Percentiles rank a stretch among this genome's conserved stretches.
Conservation (phyloP, 2,113 vertebrate species). For the Tragelaphus buxtoni region DNA sequence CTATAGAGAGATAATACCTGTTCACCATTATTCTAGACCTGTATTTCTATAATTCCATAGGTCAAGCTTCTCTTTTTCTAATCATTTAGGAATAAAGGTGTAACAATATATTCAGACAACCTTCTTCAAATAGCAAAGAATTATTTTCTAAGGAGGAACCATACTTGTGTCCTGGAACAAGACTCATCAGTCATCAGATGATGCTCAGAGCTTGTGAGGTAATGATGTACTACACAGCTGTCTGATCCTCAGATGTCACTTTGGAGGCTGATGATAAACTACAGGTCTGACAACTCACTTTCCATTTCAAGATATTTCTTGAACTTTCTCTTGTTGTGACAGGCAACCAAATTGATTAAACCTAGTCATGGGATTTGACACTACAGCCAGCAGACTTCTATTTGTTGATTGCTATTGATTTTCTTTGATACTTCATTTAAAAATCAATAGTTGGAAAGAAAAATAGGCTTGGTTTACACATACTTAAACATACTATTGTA, state of each 20-base stretch:
- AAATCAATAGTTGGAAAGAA: slow-evolving; percentile 96
- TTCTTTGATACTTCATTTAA: slow-evolving; percentile 98
- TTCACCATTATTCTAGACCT: background rate
- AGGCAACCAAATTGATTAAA: slow-evolving; percentile 89
- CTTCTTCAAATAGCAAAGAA: background rate
- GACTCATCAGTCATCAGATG: slow-evolving; percentile 50
- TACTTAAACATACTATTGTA: slow-evolving; percentile 91
- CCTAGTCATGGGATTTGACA: slow-evolving; percentile 86
- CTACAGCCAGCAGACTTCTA: slow-evolving; percentile 86
- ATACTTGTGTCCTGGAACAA: background rate
- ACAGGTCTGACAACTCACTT: slow-evolving; percentile 83
- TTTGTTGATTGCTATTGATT: slow-evolving; percentile 99
- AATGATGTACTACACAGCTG: slow-evolving; percentile 32
- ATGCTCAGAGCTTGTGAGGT: background rate
- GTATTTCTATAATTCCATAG: background rate
- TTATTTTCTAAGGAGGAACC: background rate
- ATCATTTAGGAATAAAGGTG: background rate
- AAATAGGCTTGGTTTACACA: slow-evolving; percentile 95
- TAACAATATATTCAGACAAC: background rate
- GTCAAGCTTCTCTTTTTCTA: background rate
- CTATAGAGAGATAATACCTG: background rate
- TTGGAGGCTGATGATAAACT: slow-evolving; percentile 81
- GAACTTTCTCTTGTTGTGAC: slow-evolving; percentile 88
- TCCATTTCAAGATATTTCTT: slow-evolving; percentile 86
- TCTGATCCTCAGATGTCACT: slow-evolving; percentile 73